phyloP scores from a whole-genome alignment of 2,797 vertebrate genomes.

The Sitta carolinensis region DNA sequence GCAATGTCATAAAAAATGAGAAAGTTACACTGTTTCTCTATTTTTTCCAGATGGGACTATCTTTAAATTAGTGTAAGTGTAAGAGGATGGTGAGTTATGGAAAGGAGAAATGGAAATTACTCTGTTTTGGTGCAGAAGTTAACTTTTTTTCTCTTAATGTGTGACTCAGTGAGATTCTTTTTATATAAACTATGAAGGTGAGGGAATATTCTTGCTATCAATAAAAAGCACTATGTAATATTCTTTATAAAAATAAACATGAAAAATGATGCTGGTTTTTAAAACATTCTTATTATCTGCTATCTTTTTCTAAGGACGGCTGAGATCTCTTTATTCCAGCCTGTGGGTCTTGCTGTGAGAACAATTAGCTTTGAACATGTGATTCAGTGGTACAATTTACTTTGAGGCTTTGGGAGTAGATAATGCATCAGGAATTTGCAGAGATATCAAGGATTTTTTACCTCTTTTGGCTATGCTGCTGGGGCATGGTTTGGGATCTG shows the following conservation, averaged over 20 bases:
- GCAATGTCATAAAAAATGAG: neutral
- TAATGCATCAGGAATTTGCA: neutral
- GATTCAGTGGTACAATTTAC: neutral
- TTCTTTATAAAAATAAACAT: neutral
- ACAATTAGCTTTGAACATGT: neutral
- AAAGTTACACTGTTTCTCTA: neutral
- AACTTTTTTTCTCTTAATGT: neutral
- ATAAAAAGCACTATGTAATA: neutral
- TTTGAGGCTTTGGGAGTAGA: neutral
- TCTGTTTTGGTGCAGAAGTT: neutral
- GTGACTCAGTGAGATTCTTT: neutral
- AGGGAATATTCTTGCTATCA: neutral
- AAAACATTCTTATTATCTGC: neutral
- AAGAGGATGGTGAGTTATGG: neutral
- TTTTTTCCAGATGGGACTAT: neutral
- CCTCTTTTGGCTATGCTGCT: neutral
- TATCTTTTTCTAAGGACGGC: neutral
- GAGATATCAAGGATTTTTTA: neutral
- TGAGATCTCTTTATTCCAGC: neutral
- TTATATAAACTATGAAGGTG: neutral
- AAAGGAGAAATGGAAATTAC: neutral
- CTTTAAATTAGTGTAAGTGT: neutral
- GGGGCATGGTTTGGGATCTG: accelerated
- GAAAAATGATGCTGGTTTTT: neutral
- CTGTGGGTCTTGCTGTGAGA: neutral